Percentiles rank a stretch among this genome's conserved stretches.
Conservation (phyloP, 2,113 vertebrate species). For the Eleginops maclovinus region DNA sequence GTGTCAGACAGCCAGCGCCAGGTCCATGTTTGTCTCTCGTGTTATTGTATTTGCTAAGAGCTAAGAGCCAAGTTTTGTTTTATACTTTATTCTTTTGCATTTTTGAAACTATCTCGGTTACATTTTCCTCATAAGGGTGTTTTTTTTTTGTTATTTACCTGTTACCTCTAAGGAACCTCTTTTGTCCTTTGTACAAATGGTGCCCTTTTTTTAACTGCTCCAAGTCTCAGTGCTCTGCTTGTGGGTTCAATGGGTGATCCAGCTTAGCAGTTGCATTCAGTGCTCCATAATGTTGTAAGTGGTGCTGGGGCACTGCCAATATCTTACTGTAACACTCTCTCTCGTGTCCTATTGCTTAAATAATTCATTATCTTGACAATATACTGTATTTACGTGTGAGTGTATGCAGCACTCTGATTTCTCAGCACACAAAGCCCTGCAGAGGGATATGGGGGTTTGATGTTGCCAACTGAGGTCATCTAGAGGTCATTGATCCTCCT, state of each 20-base stretch:
- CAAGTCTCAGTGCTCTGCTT: too few relatives aligned
- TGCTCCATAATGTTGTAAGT: background rate
- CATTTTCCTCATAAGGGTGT: too few relatives aligned
- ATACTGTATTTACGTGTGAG: background rate
- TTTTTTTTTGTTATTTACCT: too few relatives aligned
- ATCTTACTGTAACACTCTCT: background rate
- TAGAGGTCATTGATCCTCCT: conserved; percentile 40
- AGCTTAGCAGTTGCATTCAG: background rate
- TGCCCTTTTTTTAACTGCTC: too few relatives aligned
- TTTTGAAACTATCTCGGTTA: too few relatives aligned
- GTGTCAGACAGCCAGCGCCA: too few relatives aligned
- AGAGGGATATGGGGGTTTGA: background rate
- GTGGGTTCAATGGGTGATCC: background rate
- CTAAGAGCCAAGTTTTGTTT: too few relatives aligned
- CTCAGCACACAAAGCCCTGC: background rate
- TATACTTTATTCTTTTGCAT: too few relatives aligned
- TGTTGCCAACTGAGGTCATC: background rate
- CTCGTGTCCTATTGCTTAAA: background rate
- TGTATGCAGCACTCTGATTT: conserved; percentile 4
- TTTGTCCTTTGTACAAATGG: too few relatives aligned
- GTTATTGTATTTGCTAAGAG: too few relatives aligned
- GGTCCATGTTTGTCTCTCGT: too few relatives aligned
- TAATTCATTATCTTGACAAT: background rate
- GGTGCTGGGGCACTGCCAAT: background rate
- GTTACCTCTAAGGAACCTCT: too few relatives aligned